Base-by-base conservation (phyloP, 2,113 vertebrate species). In the Varanus salvator region DNA sequence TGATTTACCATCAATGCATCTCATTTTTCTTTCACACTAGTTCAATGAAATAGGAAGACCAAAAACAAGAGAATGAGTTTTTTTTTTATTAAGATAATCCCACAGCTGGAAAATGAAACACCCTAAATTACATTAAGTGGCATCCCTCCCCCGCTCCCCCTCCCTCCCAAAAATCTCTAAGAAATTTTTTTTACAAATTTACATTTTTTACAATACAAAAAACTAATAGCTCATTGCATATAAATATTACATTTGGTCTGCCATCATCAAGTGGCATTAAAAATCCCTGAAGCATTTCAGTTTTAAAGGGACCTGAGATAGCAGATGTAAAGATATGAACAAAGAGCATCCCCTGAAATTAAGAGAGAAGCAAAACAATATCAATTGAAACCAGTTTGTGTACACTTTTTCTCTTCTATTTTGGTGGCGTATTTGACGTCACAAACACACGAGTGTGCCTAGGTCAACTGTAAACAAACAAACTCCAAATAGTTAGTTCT, bases 201-300 rank as follows among this genome's bases (percentile, higher is more conserved):
- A 97, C 96, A 97, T 96, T 92, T 91, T 89, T 95, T 95, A 97
- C 95, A 97, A 91, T 96, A 97, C 94, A 97, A 97, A 97, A 94
- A 97, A 96, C 96, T 96, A 96, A 96, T 94, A 95, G 90, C 95
- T 96, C 92, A 95, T 96, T 97, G 97, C 96, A 97, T 97, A 97
- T 97, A 97, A 98, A 97, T 96, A 95, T 96, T 97, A 96, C 97
- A 97, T 97, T 98, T 98, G 96, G 95, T 97, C 97, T 97, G 96
- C 95, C 95, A 93, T 76, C 64, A 77, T 90, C 94, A 84, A 75
- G 92, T 92, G 96, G 93, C 96, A 97, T 96, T 95, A 97, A 97
- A 95, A 97, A 96, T 96, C 97, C 97, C 95, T 96, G 96, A 97
- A 97, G 96, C 94, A 93, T 95, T 96, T 95, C 48, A 90, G 95